These are phyloP conservation scores for Ophiodon elongatus DNA, from an alignment of 2,113 vertebrate species.

Conservation along the genomic window DNA sequence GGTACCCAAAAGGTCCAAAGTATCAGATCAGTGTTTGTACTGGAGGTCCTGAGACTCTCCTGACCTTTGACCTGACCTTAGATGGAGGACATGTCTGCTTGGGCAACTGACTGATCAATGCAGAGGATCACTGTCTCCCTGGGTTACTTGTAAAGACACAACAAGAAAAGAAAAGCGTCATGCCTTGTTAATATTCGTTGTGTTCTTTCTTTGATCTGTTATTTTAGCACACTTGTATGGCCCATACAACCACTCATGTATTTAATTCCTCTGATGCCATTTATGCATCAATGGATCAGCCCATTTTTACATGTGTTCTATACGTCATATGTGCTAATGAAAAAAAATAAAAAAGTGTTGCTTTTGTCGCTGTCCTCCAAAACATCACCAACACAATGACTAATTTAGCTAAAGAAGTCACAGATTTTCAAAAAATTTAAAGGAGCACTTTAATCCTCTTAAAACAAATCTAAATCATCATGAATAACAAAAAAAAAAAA, in stretches of 20 bases:
- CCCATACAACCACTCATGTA: not conserved
- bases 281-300: not conserved
- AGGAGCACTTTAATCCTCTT: not conserved
- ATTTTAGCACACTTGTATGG: too few species aligned
- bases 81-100: not conserved
- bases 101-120: not conserved
- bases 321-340: not conserved
- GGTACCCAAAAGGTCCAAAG: not conserved
- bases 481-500: not conserved
- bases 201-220: not conserved
- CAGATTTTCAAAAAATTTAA: not conserved
- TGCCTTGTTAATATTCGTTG: not conserved
- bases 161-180: not conserved
- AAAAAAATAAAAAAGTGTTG: not conserved
- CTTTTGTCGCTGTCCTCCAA: not conserved
- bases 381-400: not conserved
- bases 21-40: conserved; percentile 14
- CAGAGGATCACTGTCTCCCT: not conserved
- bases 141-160: not conserved
- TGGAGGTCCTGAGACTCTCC: conserved; percentile 29
- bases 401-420: not conserved
- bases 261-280: not conserved
- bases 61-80: conserved; percentile 62
- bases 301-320: not conserved
- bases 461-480: not conserved